Conservation (phyloP, 2,113 vertebrate species). For the Smithornis capensis region DNA sequence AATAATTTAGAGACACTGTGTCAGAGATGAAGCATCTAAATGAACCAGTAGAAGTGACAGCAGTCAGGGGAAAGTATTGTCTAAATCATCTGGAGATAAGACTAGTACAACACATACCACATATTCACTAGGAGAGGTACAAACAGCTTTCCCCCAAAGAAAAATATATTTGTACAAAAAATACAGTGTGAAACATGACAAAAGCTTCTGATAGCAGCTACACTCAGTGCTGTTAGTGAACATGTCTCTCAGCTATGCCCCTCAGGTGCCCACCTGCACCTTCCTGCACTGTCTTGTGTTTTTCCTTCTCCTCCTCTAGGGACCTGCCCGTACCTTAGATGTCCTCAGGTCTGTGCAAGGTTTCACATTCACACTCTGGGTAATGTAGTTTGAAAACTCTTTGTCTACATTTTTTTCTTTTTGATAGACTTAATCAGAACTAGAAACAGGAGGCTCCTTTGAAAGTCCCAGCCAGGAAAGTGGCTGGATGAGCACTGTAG, state of each 20-base stretch:
- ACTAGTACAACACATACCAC: not conserved
- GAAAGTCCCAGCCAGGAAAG: not conserved
- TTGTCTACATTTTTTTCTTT: not conserved
- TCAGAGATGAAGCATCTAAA: not conserved
- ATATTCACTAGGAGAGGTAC: not conserved
- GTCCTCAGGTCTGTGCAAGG: not conserved
- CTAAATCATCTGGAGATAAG: not conserved
- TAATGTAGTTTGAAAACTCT: not conserved
- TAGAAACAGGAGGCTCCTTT: not conserved
- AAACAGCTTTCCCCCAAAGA: not conserved
- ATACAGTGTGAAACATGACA: not conserved
- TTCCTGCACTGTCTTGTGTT: fast-evolving
- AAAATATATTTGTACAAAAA: not conserved
- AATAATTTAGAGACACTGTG: not conserved
- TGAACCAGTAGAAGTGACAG: not conserved
- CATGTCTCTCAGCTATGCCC: fast-evolving
- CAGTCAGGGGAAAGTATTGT: not conserved
- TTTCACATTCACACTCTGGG: not conserved
- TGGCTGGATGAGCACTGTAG: not conserved
- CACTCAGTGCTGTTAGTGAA: not conserved
- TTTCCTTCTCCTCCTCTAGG: not conserved
- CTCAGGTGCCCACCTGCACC: not conserved
- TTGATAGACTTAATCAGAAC: not conserved
- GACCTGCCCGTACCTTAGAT: too few species aligned
- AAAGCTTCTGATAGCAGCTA: not conserved